Evolutionary conservation across 37 sponge, comb jelly and placozoan species (phyloP).

Genomic region (Ianthella basta): DNA sequence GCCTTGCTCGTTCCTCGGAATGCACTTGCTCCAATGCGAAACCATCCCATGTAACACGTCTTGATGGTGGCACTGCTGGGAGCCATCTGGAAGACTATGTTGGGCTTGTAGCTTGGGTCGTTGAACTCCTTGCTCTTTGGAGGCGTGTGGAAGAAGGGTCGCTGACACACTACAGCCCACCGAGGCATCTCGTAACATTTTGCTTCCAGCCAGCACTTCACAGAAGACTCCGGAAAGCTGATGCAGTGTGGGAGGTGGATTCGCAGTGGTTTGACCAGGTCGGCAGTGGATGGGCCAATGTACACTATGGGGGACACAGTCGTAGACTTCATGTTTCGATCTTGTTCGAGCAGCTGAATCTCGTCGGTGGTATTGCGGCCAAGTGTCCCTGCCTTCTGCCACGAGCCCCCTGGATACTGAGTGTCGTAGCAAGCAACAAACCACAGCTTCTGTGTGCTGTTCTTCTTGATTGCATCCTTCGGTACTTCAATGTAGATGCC

Average conservation of each 20-base stretch:
- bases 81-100: conserved; percentile 11
- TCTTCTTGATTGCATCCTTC: conserved; percentile 50
- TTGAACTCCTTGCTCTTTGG: conserved; percentile 15
- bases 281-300: conserved; percentile 46
- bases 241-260: conserved; percentile 72
- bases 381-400: conserved; percentile 34
- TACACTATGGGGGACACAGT: conserved; percentile 1
- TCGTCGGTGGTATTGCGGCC: conserved; percentile 14
- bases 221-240: conserved; percentile 23
- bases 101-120: conserved; percentile 5
- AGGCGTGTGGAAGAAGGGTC: conserved; percentile 21
- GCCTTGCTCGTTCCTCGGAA: conserved; percentile 20
- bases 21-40: background rate
- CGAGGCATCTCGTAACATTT: conserved; percentile 29
- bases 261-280: conserved; percentile 41
- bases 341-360: conserved; percentile 10
- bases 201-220: conserved; percentile 30
- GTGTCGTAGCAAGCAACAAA: conserved; percentile 55
- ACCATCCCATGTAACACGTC: conserved; percentile 25
- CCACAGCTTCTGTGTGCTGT: conserved; percentile 65
- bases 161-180: conserved; percentile 21
- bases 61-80: conserved; percentile 20
- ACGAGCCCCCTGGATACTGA: background rate
- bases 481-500: conserved; percentile 69
- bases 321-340: background rate